Evolutionary conservation across 2,888 invertebrate species (phyloP).

Genomic region (Lasioglossum lativentre): DNA sequence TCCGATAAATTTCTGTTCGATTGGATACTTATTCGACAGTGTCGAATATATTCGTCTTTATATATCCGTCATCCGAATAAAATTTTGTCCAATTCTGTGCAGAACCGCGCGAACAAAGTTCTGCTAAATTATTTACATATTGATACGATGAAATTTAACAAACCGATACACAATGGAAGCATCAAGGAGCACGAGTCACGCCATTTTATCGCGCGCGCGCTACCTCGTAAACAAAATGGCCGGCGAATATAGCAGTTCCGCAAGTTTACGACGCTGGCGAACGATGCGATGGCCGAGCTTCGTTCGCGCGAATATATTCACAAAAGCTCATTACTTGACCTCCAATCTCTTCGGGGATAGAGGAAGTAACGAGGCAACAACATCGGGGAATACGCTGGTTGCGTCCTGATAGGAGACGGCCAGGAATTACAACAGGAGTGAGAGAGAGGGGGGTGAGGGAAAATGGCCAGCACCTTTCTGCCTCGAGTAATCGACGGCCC

Average conservation of each 20-base stretch:
- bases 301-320: neutral
- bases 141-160: no score
- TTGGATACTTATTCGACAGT: no score
- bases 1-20: no score
- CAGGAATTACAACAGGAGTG: neutral
- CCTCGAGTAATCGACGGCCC: neutral
- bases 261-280: no score
- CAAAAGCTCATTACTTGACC: neutral
- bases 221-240: neutral
- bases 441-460: neutral
- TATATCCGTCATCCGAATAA: no score
- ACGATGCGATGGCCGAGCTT: no score
- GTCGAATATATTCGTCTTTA: no score
- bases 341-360: neutral
- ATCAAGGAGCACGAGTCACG: neutral
- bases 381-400: slow-evolving; percentile 1
- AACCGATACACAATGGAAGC: no score
- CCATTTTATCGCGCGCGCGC: neutral
- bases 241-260: neutral
- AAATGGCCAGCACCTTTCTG: neutral
- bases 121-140: no score
- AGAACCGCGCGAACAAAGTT: no score
- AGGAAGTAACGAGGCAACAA: neutral
- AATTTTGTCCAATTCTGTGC: no score
- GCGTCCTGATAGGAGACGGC: neutral